Evolutionary conservation across 2,113 vertebrate genomes (phyloP).

Genomic region (Oxygymnocypris stewartii): DNA sequence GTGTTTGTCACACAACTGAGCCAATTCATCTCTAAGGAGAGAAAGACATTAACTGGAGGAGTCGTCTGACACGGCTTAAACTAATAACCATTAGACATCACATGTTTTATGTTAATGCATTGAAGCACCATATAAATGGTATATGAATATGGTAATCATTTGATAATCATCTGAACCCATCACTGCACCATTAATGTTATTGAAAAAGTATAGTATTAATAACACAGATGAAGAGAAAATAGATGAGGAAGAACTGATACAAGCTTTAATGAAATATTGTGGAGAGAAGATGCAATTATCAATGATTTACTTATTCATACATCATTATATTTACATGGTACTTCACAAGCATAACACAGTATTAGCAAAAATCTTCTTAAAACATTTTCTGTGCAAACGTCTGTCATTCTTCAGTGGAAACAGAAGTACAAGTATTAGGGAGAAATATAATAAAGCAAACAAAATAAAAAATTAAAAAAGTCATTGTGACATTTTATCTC

Average conservation of each 20-base stretch:
- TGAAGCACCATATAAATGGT: neutral
- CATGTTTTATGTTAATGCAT: neutral
- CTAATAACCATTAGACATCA: neutral
- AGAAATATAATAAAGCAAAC: neutral
- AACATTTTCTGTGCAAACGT: too few relatives aligned
- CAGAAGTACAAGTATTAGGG: neutral
- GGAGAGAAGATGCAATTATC: neutral
- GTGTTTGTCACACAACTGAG: neutral
- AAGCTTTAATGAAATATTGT: neutral
- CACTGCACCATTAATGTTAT: neutral
- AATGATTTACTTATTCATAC: neutral
- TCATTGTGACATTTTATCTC: too few relatives aligned
- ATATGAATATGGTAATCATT: neutral
- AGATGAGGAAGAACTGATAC: neutral
- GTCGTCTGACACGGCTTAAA: neutral
- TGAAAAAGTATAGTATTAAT: neutral
- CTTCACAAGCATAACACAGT: neutral
- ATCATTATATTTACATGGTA: neutral
- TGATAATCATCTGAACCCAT: neutral
- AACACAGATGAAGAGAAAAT: neutral
- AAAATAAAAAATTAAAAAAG: too few relatives aligned
- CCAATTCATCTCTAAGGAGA: neutral
- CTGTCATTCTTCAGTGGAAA: too few relatives aligned
- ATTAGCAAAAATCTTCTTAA: too few relatives aligned
- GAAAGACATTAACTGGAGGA: neutral